These are phyloP conservation scores for Mus pahari DNA, from an alignment of 2,113 vertebrate species.

Conservation along the genomic window DNA sequence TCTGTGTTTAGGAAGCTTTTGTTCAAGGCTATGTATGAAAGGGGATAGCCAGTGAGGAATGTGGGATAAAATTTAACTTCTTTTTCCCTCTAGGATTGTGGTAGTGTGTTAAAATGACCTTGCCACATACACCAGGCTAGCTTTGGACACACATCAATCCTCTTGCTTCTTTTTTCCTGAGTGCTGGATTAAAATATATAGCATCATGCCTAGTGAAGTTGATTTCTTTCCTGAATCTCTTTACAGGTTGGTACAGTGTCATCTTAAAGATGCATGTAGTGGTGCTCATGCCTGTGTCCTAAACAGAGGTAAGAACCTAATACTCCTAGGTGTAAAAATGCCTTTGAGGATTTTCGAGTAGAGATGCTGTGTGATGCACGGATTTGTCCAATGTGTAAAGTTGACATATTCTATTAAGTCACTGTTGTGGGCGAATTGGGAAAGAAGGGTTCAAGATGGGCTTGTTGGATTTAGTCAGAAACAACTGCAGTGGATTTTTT, in stretches of 20 bases:
- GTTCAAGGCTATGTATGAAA: slow-evolving; percentile 13
- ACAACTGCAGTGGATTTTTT: background rate
- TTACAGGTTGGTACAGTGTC: slow-evolving; percentile 61
- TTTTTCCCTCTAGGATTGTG: background rate
- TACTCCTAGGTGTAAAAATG: slow-evolving; percentile 66
- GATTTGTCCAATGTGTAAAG: slow-evolving; percentile 57
- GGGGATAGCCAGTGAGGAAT: background rate
- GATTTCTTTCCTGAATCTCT: slow-evolving; percentile 33
- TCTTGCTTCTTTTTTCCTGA: background rate
- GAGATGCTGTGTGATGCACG: slow-evolving; percentile 56
- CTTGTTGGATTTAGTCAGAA: slow-evolving; percentile 28
- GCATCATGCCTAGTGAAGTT: background rate
- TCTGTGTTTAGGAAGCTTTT: background rate
- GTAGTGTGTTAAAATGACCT: background rate
- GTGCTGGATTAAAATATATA: background rate
- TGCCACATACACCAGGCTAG: background rate
- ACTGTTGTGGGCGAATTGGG: background rate
- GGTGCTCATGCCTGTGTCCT: slow-evolving; percentile 38
- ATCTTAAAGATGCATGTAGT: slow-evolving; percentile 31
- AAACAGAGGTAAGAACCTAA: slow-evolving; percentile 54
- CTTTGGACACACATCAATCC: background rate
- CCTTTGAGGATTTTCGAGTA: slow-evolving; percentile 63
- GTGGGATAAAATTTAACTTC: slow-evolving; percentile 12
- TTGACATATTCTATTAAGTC: slow-evolving; percentile 69
- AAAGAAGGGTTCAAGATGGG: background rate